Evolutionary conservation across 2,797 vertebrate species (phyloP).

Genomic region (Liasis olivaceus): DNA sequence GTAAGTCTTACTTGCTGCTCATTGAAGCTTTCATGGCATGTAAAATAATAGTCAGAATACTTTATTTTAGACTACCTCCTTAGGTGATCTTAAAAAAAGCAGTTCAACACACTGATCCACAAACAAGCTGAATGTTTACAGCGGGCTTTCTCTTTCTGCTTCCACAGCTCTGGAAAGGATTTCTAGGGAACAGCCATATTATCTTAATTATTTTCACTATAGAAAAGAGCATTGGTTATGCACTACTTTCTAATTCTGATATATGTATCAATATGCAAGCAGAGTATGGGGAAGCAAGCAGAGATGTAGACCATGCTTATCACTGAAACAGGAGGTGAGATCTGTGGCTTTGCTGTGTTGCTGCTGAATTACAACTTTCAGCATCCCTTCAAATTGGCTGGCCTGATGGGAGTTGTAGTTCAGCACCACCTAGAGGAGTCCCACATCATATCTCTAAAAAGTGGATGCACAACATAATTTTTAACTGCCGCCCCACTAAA

Average conservation of each 20-base stretch:
- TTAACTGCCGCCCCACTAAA: no score
- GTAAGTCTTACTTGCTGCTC: not conserved
- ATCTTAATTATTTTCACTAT: not conserved
- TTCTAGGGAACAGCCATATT: not conserved
- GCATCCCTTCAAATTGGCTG: no score
- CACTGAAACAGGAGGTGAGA: not conserved
- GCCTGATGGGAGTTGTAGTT: no score
- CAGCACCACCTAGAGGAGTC: no score
- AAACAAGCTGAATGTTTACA: not conserved
- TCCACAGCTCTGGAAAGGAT: not conserved
- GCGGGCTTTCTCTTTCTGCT: not conserved
- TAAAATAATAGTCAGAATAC: not conserved
- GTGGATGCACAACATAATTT: no score
- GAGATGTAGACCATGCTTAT: not conserved
- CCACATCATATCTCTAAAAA: no score
- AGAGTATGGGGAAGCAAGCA: not conserved
- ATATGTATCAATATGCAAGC: not conserved
- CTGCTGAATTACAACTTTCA: no score
- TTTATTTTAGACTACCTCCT: not conserved
- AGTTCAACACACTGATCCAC: not conserved
- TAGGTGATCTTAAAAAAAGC: not conserved
- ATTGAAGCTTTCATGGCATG: not conserved
- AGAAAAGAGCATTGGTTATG: not conserved
- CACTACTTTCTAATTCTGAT: not conserved
- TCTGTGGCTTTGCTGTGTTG: not conserved